Base-by-base conservation (phyloP, 2,113 vertebrate genomes). In the Oriolus oriolus region DNA sequence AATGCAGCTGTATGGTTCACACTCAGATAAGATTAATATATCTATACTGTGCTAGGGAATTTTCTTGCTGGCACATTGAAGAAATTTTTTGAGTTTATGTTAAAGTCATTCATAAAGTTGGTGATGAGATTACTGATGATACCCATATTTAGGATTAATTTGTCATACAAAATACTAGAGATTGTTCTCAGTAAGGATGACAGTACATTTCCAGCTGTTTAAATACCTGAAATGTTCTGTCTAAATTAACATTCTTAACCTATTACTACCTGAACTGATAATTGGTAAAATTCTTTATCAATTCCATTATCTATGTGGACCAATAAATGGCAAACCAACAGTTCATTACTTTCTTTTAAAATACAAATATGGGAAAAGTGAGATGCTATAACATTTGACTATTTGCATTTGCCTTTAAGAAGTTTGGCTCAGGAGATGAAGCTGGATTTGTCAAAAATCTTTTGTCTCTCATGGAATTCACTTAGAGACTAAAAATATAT, bases 181-280 rank as follows among this genome's bases (percentile, higher is more conserved):
- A 42, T 23, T 79, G 31, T 81, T 95, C 64, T 91, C 87, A 69
- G 80, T 94, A 92, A 81, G 45, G 33, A 79, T 87, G 65, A 52
- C 35, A 65, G 52, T 87, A 65, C 18, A 80, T 87, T 92, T 93
- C 50, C 81, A 93, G 37, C 39, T 92, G 30, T 66, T 95, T 88
- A 91, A 94, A 90, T 75, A 49, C 27, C 33, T 87, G 35, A 85
- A 94, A 56, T 92, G 6, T 68, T 97, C 68, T 59, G 10, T 93
- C 61, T 96, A 95, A 84, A 96, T 93, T 92, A 94, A 92, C 93
- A 96, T 59, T 92, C 33, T 73, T 91, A 37, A 95, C 69, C 39
- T 94, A 85, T 79, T 84, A 50, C 73, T 85, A 71, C 69, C 13
- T 77, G 95, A 96, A 87, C 70, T 87, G 56, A 92, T 87, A 64